Evolutionary conservation across 1,140 invertebrate genomes (phyloP), one percentile per base, ranked within the genome.

Genomic region (Polypedilum pembai): DNA sequence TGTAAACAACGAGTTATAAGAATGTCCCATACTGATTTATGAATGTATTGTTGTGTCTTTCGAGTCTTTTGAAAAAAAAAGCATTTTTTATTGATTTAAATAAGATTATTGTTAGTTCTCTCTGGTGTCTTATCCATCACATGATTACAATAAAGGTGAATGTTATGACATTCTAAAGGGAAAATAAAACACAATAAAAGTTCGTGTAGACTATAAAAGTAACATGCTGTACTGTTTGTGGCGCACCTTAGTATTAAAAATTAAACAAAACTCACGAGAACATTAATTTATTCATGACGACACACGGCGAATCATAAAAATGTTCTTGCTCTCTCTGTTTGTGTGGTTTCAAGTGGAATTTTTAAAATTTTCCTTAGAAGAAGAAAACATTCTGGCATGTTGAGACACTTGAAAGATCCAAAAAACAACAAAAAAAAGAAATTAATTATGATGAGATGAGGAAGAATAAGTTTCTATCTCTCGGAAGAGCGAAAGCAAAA

Each of bases 21-120:
- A 56, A 56, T n/a, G 45, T 56, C 45, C n/a, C 45, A 56, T 56
- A 56, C 45, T 56, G 45, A 56, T 56, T 56, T 56, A 56, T 56
- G 8, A 56, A 56, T 33, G 45, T 12, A 56, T 56, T 56, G 45
- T 56, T 56, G 12, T 56, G 12, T 56, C 45, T n/a, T n/a, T 56
- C n/a, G 45, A 15, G 24, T 33, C 5, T 33, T 33, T 12, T 12
- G 15, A n/a, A 45, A 45, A 45, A 45, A 41, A 33, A 33, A 5
- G 5, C 24, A 33, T 33, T 33, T 33, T 33, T 33, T 33, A 33
- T 33, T 33, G 24, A 33, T 33, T 33, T 33, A 33, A 33, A 33
- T 33, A 33, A 33, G 24, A 33, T 33, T 33, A 33, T 33, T 33
- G 24, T 33, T 33, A 33, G 24, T 33, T 33, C 24, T 33, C 24